Evolutionary conservation across 92 coral and sea anemone species (phyloP), one percentile per base, ranked within the genome.

Genomic region (Epizoanthus rinbou): DNA sequence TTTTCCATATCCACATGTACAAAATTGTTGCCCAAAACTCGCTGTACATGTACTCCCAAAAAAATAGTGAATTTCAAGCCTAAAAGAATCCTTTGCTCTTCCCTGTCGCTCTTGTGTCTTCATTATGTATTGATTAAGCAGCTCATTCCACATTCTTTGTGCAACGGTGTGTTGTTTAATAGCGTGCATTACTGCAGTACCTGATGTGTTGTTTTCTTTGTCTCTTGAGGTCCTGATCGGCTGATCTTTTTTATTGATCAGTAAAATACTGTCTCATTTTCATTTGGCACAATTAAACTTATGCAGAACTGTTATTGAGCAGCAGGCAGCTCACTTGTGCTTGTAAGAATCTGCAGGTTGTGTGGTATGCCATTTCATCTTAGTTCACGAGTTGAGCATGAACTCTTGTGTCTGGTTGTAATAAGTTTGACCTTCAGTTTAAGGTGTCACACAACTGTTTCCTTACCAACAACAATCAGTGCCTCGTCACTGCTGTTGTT

Each of bases 371-470:
- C 54, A 47, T 1, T 47, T 8, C 15, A 47, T 8, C 54, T 50
- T 50, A 2, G 54, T 47, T 60, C 4, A n/a, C 15, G 39, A 63
- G n/a, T 21, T n/a, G n/a, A 0, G 73, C 21, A 17, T 5, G 22
- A 33, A 41, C 39, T 17, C 3, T 28, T 11, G 11, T 25, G n/a
- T 67, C 19, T 41, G 47, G 35, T 13, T 24, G 17, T 24, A 25
- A 25, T 24, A n/a, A n/a, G n/a, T 28, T 31, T 2, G 41, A 4
- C 8, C 8, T 67, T 33, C 18, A 65, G 25, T 37, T 65, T 0
- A 11, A 31, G 25, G 21, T 76, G 10, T 75, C 70, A 89, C 13
- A 89, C 92, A 4, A 89, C 89, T 11, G 92, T 89, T 81, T 89
- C 92, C 45, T 85, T 81, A 60, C 87, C 92, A 0, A 81, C 87